These are phyloP conservation scores for Petaurus breviceps DNA, from an alignment of 2,113 vertebrate species.

Conservation along the genomic window DNA sequence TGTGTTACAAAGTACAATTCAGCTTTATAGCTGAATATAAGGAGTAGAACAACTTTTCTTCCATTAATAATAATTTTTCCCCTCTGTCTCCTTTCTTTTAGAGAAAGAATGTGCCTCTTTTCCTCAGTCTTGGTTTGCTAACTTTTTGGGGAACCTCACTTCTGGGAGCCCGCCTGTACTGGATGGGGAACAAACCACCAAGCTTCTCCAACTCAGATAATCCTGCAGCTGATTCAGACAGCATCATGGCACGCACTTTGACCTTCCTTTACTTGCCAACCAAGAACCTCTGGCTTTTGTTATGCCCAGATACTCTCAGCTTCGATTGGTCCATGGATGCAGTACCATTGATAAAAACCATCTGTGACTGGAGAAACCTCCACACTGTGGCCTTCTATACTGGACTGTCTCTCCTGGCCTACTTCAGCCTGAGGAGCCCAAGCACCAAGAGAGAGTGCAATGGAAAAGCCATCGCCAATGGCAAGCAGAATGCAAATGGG, in stretches of 20 bases:
- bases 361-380: conserved; percentile 93
- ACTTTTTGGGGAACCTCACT: conserved; percentile 91
- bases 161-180: conserved; percentile 94
- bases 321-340: conserved; percentile 99
- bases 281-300: conserved; percentile 94
- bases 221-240: conserved; percentile 94
- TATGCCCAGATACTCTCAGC: conserved; percentile 96
- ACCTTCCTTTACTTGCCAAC: conserved; percentile 96
- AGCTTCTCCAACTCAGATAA: conserved; percentile 99
- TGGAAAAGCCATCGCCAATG: conserved; percentile 91
- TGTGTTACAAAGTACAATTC: conserved; percentile 28
- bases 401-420: conserved; percentile 89
- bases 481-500: conserved; percentile 93
- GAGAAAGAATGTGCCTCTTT: conserved; percentile 91
- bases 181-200: conserved; percentile 99
- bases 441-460: conserved; percentile 86
- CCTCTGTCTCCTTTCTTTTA: conserved; percentile 82
- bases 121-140: conserved; percentile 91
- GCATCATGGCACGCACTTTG: conserved; percentile 89
- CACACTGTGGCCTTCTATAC: conserved; percentile 92
- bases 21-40: conserved; percentile 1
- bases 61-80: conserved; percentile 49
- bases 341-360: conserved; percentile 92
- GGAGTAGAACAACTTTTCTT: background rate
- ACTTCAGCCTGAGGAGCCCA: conserved; percentile 87